Percentiles rank a stretch among this genome's conserved stretches.
Evolutionary conservation across 2,888 invertebrate genomes (phyloP).

Genomic region (Galerucella pusilla): DNA sequence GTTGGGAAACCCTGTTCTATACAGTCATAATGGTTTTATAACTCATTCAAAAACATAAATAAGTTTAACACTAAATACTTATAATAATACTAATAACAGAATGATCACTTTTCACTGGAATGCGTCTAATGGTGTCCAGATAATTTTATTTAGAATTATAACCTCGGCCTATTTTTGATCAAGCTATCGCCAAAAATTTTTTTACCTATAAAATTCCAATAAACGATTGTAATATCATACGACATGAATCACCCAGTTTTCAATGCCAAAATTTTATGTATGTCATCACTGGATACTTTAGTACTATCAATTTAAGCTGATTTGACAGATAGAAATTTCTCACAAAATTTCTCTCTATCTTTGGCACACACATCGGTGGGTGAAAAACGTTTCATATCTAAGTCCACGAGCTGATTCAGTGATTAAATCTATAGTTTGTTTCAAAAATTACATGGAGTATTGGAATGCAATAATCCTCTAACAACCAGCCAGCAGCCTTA

Average conservation of each 20-base stretch:
- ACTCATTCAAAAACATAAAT: too few relatives aligned
- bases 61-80: too few relatives aligned
- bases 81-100: too few relatives aligned
- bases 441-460: too few relatives aligned
- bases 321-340: background rate
- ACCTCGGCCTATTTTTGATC: background rate
- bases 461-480: too few relatives aligned
- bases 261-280: background rate
- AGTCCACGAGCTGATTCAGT: too few relatives aligned
- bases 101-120: background rate
- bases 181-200: background rate
- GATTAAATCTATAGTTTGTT: too few relatives aligned
- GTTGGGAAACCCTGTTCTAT: too few relatives aligned
- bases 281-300: background rate
- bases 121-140: background rate
- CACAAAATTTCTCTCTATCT: background rate
- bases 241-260: background rate
- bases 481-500: too few relatives aligned
- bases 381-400: too few relatives aligned
- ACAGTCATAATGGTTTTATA: too few relatives aligned
- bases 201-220: background rate
- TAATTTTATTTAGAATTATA: background rate
- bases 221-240: background rate
- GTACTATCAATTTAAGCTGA: background rate
- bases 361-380: background rate